Conservation (phyloP, 1,140 invertebrate genomes). For the Nebria ingens region DNA sequence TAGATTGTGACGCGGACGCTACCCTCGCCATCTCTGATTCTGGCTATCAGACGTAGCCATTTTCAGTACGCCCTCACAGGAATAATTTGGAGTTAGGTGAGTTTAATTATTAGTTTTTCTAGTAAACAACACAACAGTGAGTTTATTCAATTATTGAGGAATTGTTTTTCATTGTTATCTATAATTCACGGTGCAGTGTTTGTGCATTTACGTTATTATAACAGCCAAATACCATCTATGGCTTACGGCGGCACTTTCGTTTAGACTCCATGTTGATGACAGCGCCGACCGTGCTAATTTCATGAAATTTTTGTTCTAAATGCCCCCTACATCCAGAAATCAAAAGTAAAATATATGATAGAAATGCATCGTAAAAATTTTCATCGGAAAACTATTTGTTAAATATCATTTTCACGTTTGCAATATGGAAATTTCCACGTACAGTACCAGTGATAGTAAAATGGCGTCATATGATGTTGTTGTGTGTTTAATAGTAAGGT, state of each 20-base stretch:
- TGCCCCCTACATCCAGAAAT: constrained; percentile 46
- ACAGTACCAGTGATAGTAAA: neutral
- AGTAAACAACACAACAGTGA: constrained; percentile 11
- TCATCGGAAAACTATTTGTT: constrained; percentile 2
- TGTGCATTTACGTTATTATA: neutral
- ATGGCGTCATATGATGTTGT: constrained; percentile 7
- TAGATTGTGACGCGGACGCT: constrained; percentile 11
- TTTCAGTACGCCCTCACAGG: constrained; percentile 45
- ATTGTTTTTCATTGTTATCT: constrained; percentile 12
- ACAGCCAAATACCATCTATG: constrained; percentile 18
- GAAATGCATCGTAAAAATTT: constrained; percentile 7
- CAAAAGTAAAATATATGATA: constrained; percentile 39
- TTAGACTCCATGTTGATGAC: constrained; percentile 51
- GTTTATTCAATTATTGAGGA: constrained; percentile 14
- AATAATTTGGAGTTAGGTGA: constrained; percentile 39
- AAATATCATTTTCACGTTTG: neutral
- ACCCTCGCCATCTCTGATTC: constrained; percentile 36
- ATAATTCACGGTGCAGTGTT: constrained; percentile 1
- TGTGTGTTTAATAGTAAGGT: neutral
- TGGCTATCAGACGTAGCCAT: constrained; percentile 29
- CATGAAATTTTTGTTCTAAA: constrained; percentile 55
- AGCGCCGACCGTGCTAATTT: constrained; percentile 61
- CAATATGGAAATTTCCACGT: constrained; percentile 4
- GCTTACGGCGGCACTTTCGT: constrained; percentile 23
- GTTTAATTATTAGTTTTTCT: constrained; percentile 18